Base-by-base conservation (phyloP, 2,888 invertebrate genomes). In the Adelognathus sp. region DNA sequence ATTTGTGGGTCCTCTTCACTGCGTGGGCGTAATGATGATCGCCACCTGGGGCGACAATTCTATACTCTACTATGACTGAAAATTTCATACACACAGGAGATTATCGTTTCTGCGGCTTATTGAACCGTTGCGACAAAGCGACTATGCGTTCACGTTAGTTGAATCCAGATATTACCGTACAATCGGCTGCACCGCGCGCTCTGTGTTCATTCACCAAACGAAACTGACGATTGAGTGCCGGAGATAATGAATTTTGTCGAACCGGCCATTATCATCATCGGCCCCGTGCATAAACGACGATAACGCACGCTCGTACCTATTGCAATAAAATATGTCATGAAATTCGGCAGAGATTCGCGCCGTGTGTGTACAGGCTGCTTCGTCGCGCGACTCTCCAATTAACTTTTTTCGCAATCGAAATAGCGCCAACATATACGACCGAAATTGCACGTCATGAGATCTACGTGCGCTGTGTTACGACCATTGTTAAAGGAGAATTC, bases 141-240 rank as follows among this genome's bases (percentile, higher is more conserved):
- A n/a, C n/a, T n/a, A n/a, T n/a, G n/a, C n/a, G n/a, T n/a, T n/a
- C n/a, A n/a, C n/a, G 36, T 36, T 36, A 36, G 36, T 36, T 36
- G 36, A 6, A 36, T 36, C 0, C 36, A 11, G 36, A 36, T 9
- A 36, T n/a, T 24, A 33, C 5, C 39, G 46, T 46, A 46, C 46
- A 46, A 18, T 33, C 33, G 44, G 16, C 16, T 9, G 18, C 4
- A 29, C 16, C 2, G 36, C 33, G 33, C 6, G 1, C 6, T 44
- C 44, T 14, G 1, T 16, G 6, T 16, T 16, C 14, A 0, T 3
- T 3, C 27, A 66, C 31, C 21, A n/a, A n/a, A n/a, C 14, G 56
- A 31, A 58, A 69, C 58, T 58, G 46, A 44, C 46, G 44, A 69
- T 56, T 31, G 33, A 69, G 9, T 6, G 27, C n/a, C 46, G 56